phyloP scores from a whole-genome alignment of 2,888 invertebrate species.

The Automeris io region DNA sequence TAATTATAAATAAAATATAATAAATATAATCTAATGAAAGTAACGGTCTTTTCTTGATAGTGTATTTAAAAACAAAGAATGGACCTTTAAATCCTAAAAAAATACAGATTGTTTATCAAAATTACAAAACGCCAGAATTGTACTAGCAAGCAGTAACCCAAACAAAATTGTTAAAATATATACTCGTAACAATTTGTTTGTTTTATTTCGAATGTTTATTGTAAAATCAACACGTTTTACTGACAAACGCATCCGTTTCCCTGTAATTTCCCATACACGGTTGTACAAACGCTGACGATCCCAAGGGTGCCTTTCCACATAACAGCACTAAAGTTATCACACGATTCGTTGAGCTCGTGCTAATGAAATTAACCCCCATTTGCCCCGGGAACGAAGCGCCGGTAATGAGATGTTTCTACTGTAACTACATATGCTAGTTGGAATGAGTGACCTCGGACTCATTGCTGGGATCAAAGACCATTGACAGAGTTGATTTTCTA shows the following conservation, averaged over 20 bases:
- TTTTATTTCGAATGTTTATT: conserved; percentile 10
- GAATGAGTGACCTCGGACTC: conserved; percentile 33
- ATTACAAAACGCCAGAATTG: no score
- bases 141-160: no score
- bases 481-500: conserved; percentile 17
- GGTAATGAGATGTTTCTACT: conserved; percentile 62
- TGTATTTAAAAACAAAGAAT: no score
- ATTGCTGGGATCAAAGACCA: conserved; percentile 30
- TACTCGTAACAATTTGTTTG: no score
- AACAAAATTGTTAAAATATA: no score
- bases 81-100: no score
- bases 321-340: conserved; percentile 73
- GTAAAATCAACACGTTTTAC: conserved; percentile 13
- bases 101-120: no score
- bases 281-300: conserved; percentile 39
- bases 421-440: conserved; percentile 52
- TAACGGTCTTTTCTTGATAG: no score
- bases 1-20: no score
- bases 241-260: conserved; percentile 47
- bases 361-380: conserved; percentile 75
- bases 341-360: conserved; percentile 70
- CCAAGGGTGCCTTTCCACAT: conserved; percentile 58
- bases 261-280: conserved; percentile 22
- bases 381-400: conserved; percentile 50
- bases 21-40: no score